Evolutionary conservation across 2,797 vertebrate species (phyloP).

Genomic region (Thunnus albacares): DNA sequence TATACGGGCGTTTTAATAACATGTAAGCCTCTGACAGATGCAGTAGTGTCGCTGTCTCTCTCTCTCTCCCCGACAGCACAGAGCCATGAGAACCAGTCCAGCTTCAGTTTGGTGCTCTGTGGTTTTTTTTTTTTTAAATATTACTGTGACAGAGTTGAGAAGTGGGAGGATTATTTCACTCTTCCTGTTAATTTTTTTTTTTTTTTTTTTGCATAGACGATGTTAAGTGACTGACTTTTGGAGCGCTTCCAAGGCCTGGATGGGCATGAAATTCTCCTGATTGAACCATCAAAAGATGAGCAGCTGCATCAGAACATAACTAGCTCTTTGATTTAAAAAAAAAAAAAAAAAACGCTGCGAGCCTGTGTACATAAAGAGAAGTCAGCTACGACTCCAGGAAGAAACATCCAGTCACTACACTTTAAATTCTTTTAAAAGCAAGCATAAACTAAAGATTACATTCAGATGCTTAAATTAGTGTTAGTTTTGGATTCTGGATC

Average conservation of each 20-base stretch:
- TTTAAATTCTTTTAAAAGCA: neutral
- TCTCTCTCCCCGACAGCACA: constrained; percentile 10
- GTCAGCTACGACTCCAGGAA: neutral
- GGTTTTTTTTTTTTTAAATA: neutral
- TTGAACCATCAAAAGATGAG: constrained; percentile 18
- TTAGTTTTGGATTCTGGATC: too few species aligned
- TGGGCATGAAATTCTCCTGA: neutral
- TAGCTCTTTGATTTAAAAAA: neutral
- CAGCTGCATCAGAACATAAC: neutral
- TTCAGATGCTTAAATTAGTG: too few species aligned
- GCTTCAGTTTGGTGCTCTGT: constrained; percentile 22
- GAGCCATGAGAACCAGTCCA: constrained; percentile 1
- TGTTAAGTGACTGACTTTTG: constrained; percentile 13
- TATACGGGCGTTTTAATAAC: constrained; percentile 13
- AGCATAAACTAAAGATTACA: neutral
- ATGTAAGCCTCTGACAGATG: constrained; percentile 45
- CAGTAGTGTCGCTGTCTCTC: constrained; percentile 25
- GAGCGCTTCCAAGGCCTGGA: neutral
- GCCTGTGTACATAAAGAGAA: neutral
- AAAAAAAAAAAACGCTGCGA: neutral
- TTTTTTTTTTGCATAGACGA: neutral
- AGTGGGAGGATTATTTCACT: constrained; percentile 19
- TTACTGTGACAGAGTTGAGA: constrained; percentile 19
- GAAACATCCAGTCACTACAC: neutral
- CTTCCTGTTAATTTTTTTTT: neutral